Evolutionary conservation across 2,888 invertebrate species (phyloP).

Genomic region (Lissocephala sabroskyi): DNA sequence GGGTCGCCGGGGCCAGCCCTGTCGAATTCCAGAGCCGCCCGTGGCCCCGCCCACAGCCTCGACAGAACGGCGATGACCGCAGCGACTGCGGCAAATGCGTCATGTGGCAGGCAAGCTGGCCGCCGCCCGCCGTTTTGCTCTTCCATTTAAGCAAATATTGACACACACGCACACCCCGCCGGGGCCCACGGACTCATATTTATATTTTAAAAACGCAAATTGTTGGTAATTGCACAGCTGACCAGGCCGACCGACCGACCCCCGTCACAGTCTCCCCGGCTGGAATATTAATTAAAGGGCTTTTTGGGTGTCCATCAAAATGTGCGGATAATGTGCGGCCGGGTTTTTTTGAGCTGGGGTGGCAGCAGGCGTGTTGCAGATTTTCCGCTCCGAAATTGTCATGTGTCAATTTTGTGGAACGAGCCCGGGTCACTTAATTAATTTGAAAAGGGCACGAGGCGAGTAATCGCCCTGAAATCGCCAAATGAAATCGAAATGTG

Average conservation of each 20-base stretch:
- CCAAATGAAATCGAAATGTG: no score
- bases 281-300: conserved; percentile 62
- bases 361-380: no score
- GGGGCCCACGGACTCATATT: neutral
- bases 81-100: conserved; percentile 19
- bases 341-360: neutral
- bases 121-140: no score
- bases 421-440: no score
- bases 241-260: no score
- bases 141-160: neutral
- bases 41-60: no score
- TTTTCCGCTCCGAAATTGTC: neutral
- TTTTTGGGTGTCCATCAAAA: conserved; percentile 15
- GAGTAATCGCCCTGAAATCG: no score
- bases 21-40: no score
- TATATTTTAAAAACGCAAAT: conserved; percentile 42
- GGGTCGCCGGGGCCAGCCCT: conserved; percentile 2
- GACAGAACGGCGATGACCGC: no score
- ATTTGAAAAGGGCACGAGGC: no score
- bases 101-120: conserved; percentile 25
- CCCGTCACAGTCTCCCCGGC: conserved; percentile 15
- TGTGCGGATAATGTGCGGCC: neutral
- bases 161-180: conserved; percentile 5
- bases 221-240: conserved; percentile 44
- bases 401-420: no score